Evolutionary conservation across 2,797 vertebrate species (phyloP).

Genomic region (Vultur gryphus): DNA sequence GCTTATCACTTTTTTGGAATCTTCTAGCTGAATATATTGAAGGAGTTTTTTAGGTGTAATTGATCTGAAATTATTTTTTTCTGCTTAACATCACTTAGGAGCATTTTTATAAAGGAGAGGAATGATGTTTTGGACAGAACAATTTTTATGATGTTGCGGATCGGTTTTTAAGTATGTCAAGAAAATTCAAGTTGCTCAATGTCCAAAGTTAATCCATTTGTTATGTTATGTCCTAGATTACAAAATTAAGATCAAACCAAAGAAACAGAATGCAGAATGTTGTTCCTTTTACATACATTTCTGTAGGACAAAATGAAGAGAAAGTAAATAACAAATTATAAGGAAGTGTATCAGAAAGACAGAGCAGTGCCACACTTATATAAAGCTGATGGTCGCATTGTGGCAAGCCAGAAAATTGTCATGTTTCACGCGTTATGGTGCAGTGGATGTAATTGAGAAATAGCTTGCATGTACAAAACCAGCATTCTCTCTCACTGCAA

Average conservation of each 20-base stretch:
- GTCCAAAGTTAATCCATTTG: not conserved
- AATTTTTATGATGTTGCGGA: not conserved
- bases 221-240: not conserved
- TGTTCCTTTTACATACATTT: not conserved
- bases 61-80: not conserved
- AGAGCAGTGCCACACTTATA: not conserved
- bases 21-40: constrained; percentile 33
- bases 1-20: not conserved
- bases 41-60: not conserved
- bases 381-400: not conserved
- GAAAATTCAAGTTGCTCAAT: not conserved
- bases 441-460: not conserved
- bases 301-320: not conserved
- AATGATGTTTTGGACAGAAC: not conserved
- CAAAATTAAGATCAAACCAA: not conserved
- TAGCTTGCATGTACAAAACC: not conserved
- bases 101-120: not conserved
- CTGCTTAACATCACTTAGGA: not conserved
- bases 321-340: not conserved
- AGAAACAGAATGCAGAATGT: not conserved
- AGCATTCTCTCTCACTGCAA: not conserved
- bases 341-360: not conserved
- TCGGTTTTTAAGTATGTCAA: not conserved
- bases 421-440: not conserved
- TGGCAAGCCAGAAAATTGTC: not conserved